Base-by-base conservation (phyloP, 2,888 invertebrate genomes). In the Drosophila melanosoma region DNA sequence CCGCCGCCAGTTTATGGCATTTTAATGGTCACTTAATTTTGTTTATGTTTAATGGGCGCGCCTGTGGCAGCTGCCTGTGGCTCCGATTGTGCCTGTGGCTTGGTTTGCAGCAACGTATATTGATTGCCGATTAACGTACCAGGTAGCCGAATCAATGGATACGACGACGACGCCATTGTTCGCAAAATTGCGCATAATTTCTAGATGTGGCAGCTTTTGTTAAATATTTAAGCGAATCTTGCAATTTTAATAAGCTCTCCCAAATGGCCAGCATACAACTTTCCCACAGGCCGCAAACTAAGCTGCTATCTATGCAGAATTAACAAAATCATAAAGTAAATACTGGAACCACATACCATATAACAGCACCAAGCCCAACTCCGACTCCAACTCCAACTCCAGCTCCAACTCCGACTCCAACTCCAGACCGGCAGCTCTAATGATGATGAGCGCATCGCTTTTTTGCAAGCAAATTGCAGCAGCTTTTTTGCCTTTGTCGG, bases 1-100 rank as follows among this genome's bases (percentile, higher is more conserved):
- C 87, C 91, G 90, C 89, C 90, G 91, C 91, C 91, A 88, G 89
- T 92, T 93, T 93, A 93, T 92, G 92, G 93, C 93, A 92, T 92
- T 93, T 93, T 93, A 93, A 93, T 93, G 93, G 92, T 91, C 93
- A 92, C 92, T 93, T 93, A 92, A 93, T 93, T 93, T 93, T 92
- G 93, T 93, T 93, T 93, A 93, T 93, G 92, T 90, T 87, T 91
- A 91, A 92, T 91, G 91, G 89, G 88, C 89, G 91, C 91, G 90
- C 84, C 84, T 77, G 65, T 85, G 84, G 87, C 89, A 89, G 89
- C 69, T 79, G 87, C 63, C 69, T 63, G 71, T 38, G 64, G 68
- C 45, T 65, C 40, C 63, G 38, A 52, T 53, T 57, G 53, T 26
- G 12, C 6, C 58, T n/a, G 65, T 17, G 51, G 51, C 23, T 33